Evolutionary conservation across 2,797 vertebrate species (phyloP).

Genomic region (Pygocentrus nattereri): DNA sequence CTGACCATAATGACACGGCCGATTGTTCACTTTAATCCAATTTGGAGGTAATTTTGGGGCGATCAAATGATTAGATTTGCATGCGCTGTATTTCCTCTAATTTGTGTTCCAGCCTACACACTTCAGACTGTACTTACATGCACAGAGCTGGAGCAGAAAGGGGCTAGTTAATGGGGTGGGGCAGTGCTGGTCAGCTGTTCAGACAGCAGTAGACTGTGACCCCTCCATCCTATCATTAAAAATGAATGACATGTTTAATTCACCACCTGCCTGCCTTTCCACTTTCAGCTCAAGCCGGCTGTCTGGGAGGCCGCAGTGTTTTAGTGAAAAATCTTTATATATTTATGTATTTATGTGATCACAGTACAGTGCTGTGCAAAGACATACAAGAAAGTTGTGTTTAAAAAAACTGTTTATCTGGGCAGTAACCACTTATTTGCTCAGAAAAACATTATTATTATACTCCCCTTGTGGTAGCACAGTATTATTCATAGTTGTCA

Average conservation of each 20-base stretch:
- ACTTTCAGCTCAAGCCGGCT: slow-evolving; percentile 6
- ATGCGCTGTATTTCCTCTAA: slow-evolving; percentile 31
- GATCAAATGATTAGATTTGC: slow-evolving; percentile 34
- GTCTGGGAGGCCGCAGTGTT: slow-evolving; percentile 4
- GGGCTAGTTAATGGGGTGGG: slow-evolving; percentile 48
- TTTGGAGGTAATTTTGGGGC: slow-evolving; percentile 18
- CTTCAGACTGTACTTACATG: slow-evolving; percentile 17
- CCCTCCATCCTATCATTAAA: slow-evolving; percentile 68
- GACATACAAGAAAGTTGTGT: no score
- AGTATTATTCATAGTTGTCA: no score
- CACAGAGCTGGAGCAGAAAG: slow-evolving; percentile 13
- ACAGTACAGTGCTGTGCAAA: no score
- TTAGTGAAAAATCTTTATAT: not conserved
- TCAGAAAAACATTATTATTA: no score
- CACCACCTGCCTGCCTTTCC: slow-evolving; percentile 62
- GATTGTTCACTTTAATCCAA: slow-evolving; percentile 29
- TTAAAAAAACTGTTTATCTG: no score
- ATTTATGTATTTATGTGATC: not conserved
- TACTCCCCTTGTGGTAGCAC: no score
- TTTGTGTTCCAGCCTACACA: slow-evolving; percentile 22
- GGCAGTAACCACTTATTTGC: no score
- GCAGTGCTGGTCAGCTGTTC: slow-evolving; percentile 65
- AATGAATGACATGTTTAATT: slow-evolving; percentile 69
- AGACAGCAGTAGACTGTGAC: slow-evolving; percentile 56
- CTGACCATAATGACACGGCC: not conserved